Evolutionary conservation across 2,797 vertebrate species (phyloP), one percentile per base, ranked within the genome.

Genomic region (Pseudopleuronectes americanus): DNA sequence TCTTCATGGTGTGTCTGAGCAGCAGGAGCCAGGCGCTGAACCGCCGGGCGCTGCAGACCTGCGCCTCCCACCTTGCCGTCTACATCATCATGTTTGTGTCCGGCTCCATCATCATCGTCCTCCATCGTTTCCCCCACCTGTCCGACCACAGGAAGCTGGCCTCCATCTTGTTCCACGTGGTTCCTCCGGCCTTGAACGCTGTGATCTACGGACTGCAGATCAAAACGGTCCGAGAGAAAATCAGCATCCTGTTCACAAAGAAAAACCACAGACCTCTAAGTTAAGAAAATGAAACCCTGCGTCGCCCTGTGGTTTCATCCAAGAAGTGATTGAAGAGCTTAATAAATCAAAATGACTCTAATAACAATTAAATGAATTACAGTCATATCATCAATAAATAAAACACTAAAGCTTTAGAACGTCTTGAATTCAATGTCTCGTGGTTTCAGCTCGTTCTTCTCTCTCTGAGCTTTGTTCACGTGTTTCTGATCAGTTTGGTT

Each of bases 31-130:
- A 83, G 64, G 59, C 73, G 33, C 7, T 91, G 48, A 93, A 92
- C 83, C 87, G 63, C 8, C 90, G 89, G 48, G 91, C 91, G 12
- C 0, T 91, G 6, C 82, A 84, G 64, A 93, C 90, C 33, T 92
- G 91, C 64, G 81, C 79, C 76, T 89, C 84, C 6, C 94, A 93
- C 1, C 69, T 87, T 9, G 6, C 21, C 14, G 53, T 88, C 12
- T 92, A 83, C 47, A 3, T 89, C 4, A 61, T 90, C 6, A 71
- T 89, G 77, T 10, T 84, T 1, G 0, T 80, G 0, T 71, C 41
- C 17, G 81, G 83, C 3, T 2, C 67, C 1, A 33, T 52, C 0
- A 0, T 62, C 47, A 68, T 89, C 13, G 16, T 14, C 13, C 67
- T 90, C 2, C 82, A 87, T 23, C 74, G 85, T 0, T 84, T 87